A percentile compares a stretch with the other conserved stretches of the same genome.
These are phyloP conservation scores for Eupristina koningsbergeri DNA, from an alignment of 1,140 invertebrate species.

Conservation along the genomic window DNA sequence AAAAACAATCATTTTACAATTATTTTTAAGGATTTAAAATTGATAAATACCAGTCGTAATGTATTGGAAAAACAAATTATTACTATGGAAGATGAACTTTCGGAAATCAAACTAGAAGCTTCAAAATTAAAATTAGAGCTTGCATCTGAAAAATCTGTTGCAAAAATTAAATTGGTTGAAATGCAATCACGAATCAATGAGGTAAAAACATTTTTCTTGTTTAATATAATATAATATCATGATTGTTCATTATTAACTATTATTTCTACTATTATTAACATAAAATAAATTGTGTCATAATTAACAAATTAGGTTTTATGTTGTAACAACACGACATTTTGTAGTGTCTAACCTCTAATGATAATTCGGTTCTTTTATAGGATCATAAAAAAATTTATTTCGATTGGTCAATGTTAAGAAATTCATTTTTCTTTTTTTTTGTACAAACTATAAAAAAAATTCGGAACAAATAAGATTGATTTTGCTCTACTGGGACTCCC, in stretches of 20 bases:
- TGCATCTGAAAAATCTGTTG: slow-evolving; percentile 88
- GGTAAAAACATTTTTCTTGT: slow-evolving; percentile 68
- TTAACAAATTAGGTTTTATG: background rate
- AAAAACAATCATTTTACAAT: background rate
- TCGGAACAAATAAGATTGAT: too few species aligned
- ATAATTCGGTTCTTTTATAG: too few species aligned
- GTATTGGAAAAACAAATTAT: slow-evolving; percentile 87
- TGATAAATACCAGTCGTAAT: slow-evolving; percentile 73
- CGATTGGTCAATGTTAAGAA: too few species aligned
- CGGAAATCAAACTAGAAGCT: slow-evolving; percentile 85
- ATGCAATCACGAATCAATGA: slow-evolving; percentile 94
- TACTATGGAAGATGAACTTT: slow-evolving; percentile 90
- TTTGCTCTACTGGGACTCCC: too few species aligned
- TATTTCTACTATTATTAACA: too few species aligned
- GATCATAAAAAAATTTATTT: too few species aligned
- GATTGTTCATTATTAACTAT: too few species aligned
- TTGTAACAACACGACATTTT: too few species aligned
- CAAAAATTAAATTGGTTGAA: slow-evolving; percentile 91
- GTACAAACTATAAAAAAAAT: too few species aligned
- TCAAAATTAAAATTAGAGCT: slow-evolving; percentile 92
- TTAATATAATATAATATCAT: background rate
- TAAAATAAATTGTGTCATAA: background rate
- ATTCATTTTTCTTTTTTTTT: too few species aligned
- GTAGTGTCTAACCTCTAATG: too few species aligned
- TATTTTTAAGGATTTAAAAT: slow-evolving; percentile 69